These are phyloP conservation scores for Caenorhabditis japonica DNA, from an alignment of 2,888 invertebrate genomes.

Conservation along the genomic window DNA sequence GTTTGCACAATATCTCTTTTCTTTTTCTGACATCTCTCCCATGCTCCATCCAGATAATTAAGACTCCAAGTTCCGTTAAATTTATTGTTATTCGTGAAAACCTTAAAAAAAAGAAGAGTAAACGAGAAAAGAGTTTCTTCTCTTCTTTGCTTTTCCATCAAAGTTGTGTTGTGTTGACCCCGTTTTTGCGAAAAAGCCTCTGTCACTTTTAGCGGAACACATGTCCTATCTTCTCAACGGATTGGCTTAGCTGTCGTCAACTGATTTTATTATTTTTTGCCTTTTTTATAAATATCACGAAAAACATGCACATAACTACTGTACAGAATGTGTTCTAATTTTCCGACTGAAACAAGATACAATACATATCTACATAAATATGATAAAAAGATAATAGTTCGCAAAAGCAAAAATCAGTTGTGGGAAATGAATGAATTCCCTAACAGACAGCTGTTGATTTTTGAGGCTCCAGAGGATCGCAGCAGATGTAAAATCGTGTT, in stretches of 20 bases:
- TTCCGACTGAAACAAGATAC: too few species aligned
- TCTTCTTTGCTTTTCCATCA: neutral
- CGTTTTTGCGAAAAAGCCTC: constrained; percentile 25
- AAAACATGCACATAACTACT: too few species aligned
- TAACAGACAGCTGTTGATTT: constrained; percentile 39
- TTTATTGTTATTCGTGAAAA: too few species aligned
- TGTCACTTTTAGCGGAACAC: constrained; percentile 42
- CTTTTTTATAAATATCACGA: constrained; percentile 8
- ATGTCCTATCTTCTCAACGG: constrained; percentile 40
- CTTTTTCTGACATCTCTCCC: too few species aligned
- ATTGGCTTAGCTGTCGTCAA: too few species aligned
- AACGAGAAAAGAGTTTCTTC: neutral
- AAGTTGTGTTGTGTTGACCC: constrained; percentile 26
- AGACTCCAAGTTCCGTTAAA: too few species aligned
- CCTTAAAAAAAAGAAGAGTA: constrained; percentile 4
- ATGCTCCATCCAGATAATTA: too few species aligned
- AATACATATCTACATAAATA: too few species aligned
- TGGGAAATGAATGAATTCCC: neutral
- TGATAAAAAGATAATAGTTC: too few species aligned
- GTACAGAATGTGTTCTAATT: too few species aligned
- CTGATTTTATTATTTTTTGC: constrained; percentile 6
- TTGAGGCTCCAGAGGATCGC: constrained; percentile 16
- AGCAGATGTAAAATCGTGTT: constrained; percentile 4
- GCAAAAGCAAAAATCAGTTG: constrained; percentile 3
- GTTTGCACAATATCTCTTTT: too few species aligned